A percentile compares a stretch with the other conserved stretches of the same genome.
Conservation (phyloP, 1,140 invertebrate genomes). For the Homarus americanus region DNA sequence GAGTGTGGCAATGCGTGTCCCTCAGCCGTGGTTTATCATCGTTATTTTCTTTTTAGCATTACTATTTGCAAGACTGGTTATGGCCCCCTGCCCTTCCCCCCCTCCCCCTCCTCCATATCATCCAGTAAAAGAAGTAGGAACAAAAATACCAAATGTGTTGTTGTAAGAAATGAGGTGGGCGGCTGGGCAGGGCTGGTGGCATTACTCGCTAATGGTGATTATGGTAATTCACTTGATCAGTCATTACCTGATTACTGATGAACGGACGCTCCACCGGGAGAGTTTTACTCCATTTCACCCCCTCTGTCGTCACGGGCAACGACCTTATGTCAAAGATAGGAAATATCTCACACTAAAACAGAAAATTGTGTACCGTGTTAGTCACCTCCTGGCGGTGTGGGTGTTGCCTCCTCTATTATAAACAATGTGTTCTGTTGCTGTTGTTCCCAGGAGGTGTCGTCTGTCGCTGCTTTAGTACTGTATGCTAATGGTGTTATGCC, state of each 20-base stretch:
- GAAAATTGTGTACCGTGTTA: too few species aligned
- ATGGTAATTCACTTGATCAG: slow-evolving; percentile 33
- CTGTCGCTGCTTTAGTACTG: too few species aligned
- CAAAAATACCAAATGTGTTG: too few species aligned
- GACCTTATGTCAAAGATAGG: background rate
- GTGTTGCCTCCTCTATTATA: too few species aligned
- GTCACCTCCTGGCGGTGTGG: too few species aligned
- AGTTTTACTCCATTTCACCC: background rate
- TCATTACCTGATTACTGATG: slow-evolving; percentile 43
- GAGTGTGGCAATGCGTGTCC: background rate
- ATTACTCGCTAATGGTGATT: slow-evolving; percentile 32
- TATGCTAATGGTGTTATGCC: too few species aligned
- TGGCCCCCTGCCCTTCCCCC: background rate
- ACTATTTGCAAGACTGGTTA: slow-evolving; percentile 1
- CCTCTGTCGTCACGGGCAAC: background rate
- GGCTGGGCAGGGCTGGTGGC: too few species aligned
- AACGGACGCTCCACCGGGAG: background rate
- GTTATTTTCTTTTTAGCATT: slow-evolving; percentile 21
- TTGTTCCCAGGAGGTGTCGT: too few species aligned
- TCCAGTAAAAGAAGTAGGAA: too few species aligned
- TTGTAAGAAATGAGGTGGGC: too few species aligned
- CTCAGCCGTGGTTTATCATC: background rate
- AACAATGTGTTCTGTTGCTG: too few species aligned
- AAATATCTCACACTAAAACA: background rate
- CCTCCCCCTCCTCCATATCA: background rate